phyloP scores from a whole-genome alignment of 35 echinoderm and acorn worm genomes.

The Ophiothrix spiculata region DNA sequence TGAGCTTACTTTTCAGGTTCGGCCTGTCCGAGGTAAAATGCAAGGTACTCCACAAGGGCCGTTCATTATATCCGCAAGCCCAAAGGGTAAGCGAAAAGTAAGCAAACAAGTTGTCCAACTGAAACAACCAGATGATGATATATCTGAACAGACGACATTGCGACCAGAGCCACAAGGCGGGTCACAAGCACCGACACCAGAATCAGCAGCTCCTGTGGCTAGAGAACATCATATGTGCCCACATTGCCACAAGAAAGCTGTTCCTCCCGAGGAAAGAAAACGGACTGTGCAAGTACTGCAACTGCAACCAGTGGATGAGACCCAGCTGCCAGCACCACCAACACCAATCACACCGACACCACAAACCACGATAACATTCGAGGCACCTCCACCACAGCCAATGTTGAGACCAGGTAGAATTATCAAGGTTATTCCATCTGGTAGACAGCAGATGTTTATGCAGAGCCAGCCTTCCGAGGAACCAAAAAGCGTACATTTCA shows the following conservation, averaged over 20 bases:
- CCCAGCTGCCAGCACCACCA: neutral
- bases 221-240: slow-evolving; percentile 13
- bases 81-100: slow-evolving; percentile 19
- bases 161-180: neutral
- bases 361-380: neutral
- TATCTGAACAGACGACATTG: slow-evolving; percentile 5
- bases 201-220: neutral
- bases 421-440: slow-evolving; percentile 18
- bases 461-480: slow-evolving; percentile 10
- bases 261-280: slow-evolving; percentile 19
- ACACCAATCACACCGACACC: neutral
- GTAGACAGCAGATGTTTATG: neutral
- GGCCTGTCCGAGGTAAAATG: neutral
- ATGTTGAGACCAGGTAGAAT: neutral
- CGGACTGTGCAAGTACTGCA: slow-evolving; percentile 23
- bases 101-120: slow-evolving; percentile 9
- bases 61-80: slow-evolving; percentile 12
- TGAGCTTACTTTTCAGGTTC: slow-evolving; percentile 19
- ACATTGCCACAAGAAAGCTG: slow-evolving; percentile 32
- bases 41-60: neutral
- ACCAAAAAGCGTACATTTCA: neutral
- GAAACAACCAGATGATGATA: neutral
- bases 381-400: neutral
- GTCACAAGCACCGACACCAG: neutral
- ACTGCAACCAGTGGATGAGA: slow-evolving; percentile 23